Evolutionary conservation across 2,797 vertebrate species (phyloP).

Genomic region (Dallia pectoralis): DNA sequence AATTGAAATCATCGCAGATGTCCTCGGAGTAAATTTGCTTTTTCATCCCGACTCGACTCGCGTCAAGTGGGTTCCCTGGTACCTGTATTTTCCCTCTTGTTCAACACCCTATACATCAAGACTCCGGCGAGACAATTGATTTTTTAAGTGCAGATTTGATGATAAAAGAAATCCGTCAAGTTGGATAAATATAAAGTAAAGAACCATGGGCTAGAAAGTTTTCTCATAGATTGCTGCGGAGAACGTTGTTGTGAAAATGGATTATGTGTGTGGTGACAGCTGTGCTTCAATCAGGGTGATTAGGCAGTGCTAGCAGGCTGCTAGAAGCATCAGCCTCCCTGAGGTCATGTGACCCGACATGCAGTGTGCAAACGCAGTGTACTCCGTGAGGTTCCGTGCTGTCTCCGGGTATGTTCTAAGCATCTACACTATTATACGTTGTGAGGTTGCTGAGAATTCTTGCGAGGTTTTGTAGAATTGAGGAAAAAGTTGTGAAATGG

Average conservation of each 20-base stretch:
- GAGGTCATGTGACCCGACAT: neutral
- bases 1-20: slow-evolving; percentile 48
- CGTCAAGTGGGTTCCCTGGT: slow-evolving; percentile 33
- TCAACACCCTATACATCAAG: slow-evolving; percentile 30
- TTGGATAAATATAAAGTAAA: neutral
- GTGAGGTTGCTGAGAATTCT: neutral
- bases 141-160: neutral
- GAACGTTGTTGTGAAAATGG: neutral
- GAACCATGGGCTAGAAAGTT: neutral
- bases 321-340: neutral
- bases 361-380: neutral
- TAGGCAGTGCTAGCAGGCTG: neutral
- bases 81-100: slow-evolving; percentile 37
- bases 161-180: neutral
- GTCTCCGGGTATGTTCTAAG: neutral
- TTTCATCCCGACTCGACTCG: slow-evolving; percentile 32
- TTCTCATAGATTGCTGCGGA: neutral
- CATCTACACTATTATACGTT: neutral
- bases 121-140: slow-evolving; percentile 21
- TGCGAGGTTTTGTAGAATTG: neutral
- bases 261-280: neutral
- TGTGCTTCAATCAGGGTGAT: neutral
- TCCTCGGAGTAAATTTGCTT: slow-evolving; percentile 34
- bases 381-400: neutral
- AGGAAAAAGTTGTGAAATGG: neutral